Conservation (phyloP, 1,140 invertebrate species). For the Piezodorus guildinii region DNA sequence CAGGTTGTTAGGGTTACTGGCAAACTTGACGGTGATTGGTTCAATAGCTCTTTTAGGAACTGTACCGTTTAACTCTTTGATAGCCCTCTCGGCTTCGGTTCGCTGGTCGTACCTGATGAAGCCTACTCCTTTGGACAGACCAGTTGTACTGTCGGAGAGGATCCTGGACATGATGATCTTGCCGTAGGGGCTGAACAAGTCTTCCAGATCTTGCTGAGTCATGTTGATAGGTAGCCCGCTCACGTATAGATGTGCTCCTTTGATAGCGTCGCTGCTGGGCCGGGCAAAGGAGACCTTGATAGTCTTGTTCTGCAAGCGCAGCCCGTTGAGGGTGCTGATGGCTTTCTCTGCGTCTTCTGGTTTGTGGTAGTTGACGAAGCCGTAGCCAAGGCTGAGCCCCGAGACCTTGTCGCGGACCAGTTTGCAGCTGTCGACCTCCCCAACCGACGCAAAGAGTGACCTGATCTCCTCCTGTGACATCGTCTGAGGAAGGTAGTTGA, state of each 20-base stretch:
- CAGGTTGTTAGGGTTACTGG: slow-evolving; percentile 95
- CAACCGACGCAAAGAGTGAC: slow-evolving; percentile 91
- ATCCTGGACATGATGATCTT: slow-evolving; percentile 64
- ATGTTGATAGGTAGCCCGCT: slow-evolving; percentile 75
- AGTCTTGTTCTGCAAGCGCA: slow-evolving; percentile 78
- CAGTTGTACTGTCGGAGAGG: slow-evolving; percentile 38
- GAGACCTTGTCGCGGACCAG: slow-evolving; percentile 89
- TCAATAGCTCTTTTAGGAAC: slow-evolving; percentile 91
- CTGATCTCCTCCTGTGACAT: slow-evolving; percentile 99
- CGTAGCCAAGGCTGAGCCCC: slow-evolving; percentile 72
- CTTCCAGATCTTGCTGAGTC: slow-evolving; percentile 74
- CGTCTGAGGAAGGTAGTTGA: slow-evolving; percentile 97
- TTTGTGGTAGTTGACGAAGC: slow-evolving; percentile 78
- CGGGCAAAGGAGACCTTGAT: slow-evolving; percentile 85
- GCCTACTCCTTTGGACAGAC: slow-evolving; percentile 96
- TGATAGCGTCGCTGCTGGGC: slow-evolving; percentile 78
- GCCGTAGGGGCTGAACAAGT: slow-evolving; percentile 67
- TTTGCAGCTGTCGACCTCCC: slow-evolving; percentile 98
- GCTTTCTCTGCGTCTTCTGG: slow-evolving; percentile 75
- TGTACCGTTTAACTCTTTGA: slow-evolving; percentile 93
- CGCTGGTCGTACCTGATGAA: slow-evolving; percentile 99
- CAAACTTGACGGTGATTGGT: slow-evolving; percentile 98
- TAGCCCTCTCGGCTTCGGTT: slow-evolving; percentile 92
- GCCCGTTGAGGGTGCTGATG: slow-evolving; percentile 71
- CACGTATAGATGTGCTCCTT: slow-evolving; percentile 81